Evolutionary conservation across 2,888 invertebrate genomes (phyloP), one percentile per base, ranked within the genome.

Genomic region (Hetaerina titia): DNA sequence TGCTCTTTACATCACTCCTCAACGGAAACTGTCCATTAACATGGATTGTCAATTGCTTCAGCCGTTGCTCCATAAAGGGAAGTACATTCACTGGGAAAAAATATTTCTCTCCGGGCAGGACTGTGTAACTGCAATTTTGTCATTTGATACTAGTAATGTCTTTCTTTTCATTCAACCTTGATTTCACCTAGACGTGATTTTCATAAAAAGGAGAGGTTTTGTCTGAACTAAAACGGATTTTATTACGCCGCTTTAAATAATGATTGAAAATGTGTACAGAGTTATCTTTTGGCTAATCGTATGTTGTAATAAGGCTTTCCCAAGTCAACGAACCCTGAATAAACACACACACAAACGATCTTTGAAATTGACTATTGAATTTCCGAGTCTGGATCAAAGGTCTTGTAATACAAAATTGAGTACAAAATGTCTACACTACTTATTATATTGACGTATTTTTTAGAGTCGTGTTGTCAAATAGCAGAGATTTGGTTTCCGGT

Each of bases 11-110:
- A 69, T 69, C n/a, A 31, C 2, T 9, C 15, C 81, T 81, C 11
- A 81, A 81, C 25, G 81, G 81, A 81, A 81, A 81, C 81, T 81
- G 13, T 31, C 81, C 81, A 81, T 81, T 81, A 81, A 25, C 25
- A 81, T 81, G 31, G 81, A 25, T 81, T n/a, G 31, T 13, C 81
- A 31, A 81, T 81, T 81, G 31, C 31, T 81, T 13, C 81, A 81
- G 81, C 25, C 13, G 11, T 11, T 81, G 31, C 1, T 81, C 31
- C 22, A 81, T 13, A 31, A 81, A 81, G 22, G 81, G 81, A 31
- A 81, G 25, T 81, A 31, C 81, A 81, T 31, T 81, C 81, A 81
- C 81, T 81, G 13, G 22, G 9, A 69, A 69, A 69, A 69, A 69
- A 69, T 69, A 69, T 69, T 69, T 69, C 69, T 69, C 6, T 6